Evolutionary conservation across 2,888 invertebrate species (phyloP).

Genomic region (Oegoconia quadripuncta): DNA sequence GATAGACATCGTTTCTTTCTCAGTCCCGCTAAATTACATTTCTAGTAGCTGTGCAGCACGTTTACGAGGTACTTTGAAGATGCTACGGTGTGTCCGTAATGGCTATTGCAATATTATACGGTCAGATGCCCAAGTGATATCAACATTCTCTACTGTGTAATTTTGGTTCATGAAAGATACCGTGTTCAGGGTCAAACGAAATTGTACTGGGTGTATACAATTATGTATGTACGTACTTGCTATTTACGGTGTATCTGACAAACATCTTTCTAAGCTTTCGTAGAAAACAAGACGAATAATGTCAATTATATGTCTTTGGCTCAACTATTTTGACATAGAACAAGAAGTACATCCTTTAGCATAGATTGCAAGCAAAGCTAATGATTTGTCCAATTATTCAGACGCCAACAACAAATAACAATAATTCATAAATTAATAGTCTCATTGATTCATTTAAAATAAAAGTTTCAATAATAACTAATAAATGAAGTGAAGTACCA

Average conservation of each 20-base stretch:
- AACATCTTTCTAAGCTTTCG: constrained; percentile 60
- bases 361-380: too few species aligned
- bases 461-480: too few species aligned
- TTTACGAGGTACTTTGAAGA: constrained; percentile 76
- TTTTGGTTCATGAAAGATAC: constrained; percentile 62
- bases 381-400: too few species aligned
- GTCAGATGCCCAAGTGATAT: constrained; percentile 68
- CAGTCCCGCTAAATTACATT: constrained; percentile 76
- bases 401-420: too few species aligned
- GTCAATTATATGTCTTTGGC: constrained; percentile 31
- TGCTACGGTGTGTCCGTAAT: constrained; percentile 69
- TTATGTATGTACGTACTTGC: constrained; percentile 53
- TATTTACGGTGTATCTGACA: constrained; percentile 55
- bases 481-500: too few species aligned
- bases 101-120: constrained; percentile 75
- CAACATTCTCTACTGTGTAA: constrained; percentile 65
- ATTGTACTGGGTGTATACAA: constrained; percentile 52
- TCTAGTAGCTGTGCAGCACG: constrained; percentile 73
- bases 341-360: too few species aligned
- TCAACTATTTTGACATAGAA: constrained; percentile 35
- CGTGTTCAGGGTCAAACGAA: constrained; percentile 65
- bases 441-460: too few species aligned
- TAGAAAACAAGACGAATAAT: constrained; percentile 46
- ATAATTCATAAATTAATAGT: too few species aligned
- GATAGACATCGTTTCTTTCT: constrained; percentile 71